Evolutionary conservation across 2,888 invertebrate species (phyloP), one percentile per base, ranked within the genome.

Genomic region (Epirrhoe alternata): DNA sequence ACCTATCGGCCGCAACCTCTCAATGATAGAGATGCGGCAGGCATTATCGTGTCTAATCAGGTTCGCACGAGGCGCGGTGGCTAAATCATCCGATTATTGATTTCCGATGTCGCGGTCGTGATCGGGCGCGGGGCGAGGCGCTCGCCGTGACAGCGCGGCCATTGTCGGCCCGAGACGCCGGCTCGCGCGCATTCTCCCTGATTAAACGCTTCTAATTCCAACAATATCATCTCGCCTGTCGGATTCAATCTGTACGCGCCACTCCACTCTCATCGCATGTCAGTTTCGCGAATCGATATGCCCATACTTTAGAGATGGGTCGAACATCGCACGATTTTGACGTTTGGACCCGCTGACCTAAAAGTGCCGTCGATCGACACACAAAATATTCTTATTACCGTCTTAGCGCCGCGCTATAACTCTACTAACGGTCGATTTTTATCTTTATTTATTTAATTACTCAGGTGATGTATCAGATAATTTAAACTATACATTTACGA

Each of bases 11-110:
- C 82, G 74, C 78, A 81, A 82, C 77, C 81, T 64, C 62, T 74
- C 77, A 79, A 81, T 79, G 79, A 79, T 79, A 82, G 85, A 86
- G 88, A 88, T 82, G 86, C 83, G 86, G 85, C 86, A 81, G 82
- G 86, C 86, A 87, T 84, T 90, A 91, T 92, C 92, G 90, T 90
- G 87, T 89, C 92, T 90, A 92, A 92, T 93, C 92, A 89, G 90
- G 90, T 92, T 92, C 92, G 92, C 92, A 93, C 91, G 92, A 90
- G 92, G 90, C 86, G 89, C 92, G 84, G 92, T 92, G 92, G 92
- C 92, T 91, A 90, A 92, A 92, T 92, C 91, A 92, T 91, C 84
- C 92, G 90, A 90, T 93, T 93, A 93, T 92, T 93, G 93, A 93
- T 92, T 92, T 92, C 90, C 89, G 86, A 92, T 91, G 93, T 92